These are phyloP conservation scores for Mylabris phalerata DNA, from an alignment of 1,140 invertebrate species.

Conservation along the genomic window DNA sequence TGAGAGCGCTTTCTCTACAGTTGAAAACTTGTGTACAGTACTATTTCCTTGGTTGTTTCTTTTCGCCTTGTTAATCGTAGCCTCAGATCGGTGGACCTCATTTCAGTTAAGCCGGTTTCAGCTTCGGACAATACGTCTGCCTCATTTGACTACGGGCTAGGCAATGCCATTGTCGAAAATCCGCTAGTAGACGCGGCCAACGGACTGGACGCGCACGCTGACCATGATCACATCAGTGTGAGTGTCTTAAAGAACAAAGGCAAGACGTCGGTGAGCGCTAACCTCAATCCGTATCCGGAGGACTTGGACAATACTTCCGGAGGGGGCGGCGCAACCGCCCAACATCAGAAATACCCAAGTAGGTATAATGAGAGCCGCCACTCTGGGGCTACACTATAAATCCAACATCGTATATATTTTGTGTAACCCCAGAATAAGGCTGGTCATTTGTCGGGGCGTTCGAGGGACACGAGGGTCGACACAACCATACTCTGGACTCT, in stretches of 20 bases:
- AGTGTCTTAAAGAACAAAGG: slow-evolving; percentile 39
- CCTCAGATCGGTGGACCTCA: slow-evolving; percentile 32
- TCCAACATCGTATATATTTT: neutral
- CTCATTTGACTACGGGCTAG: slow-evolving; percentile 38
- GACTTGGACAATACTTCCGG: slow-evolving; percentile 21
- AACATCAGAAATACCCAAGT: slow-evolving; percentile 38
- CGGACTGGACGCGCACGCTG: slow-evolving; percentile 37
- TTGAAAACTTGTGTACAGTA: slow-evolving; percentile 12
- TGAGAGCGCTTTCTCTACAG: slow-evolving; percentile 34
- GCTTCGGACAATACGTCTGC: slow-evolving; percentile 41
- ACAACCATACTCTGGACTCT: no score
- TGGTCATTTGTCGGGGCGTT: slow-evolving; percentile 14
- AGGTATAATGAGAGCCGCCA: slow-evolving; percentile 32
- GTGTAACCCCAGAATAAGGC: slow-evolving; percentile 10
- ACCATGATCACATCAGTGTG: slow-evolving; percentile 38
- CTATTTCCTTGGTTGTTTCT: slow-evolving; percentile 8
- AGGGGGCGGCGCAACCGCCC: slow-evolving; percentile 16
- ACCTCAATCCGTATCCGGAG: slow-evolving; percentile 30
- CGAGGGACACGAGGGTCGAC: slow-evolving; percentile 9
- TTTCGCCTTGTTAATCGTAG: slow-evolving; percentile 10
- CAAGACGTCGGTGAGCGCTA: slow-evolving; percentile 22
- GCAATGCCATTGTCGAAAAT: slow-evolving; percentile 38
- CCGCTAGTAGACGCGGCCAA: slow-evolving; percentile 40
- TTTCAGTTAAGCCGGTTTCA: slow-evolving; percentile 47
- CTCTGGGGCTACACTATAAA: slow-evolving; percentile 7